Base-by-base conservation (phyloP, 2,797 vertebrate genomes). In the Acrossocheilus wenchowensis region DNA sequence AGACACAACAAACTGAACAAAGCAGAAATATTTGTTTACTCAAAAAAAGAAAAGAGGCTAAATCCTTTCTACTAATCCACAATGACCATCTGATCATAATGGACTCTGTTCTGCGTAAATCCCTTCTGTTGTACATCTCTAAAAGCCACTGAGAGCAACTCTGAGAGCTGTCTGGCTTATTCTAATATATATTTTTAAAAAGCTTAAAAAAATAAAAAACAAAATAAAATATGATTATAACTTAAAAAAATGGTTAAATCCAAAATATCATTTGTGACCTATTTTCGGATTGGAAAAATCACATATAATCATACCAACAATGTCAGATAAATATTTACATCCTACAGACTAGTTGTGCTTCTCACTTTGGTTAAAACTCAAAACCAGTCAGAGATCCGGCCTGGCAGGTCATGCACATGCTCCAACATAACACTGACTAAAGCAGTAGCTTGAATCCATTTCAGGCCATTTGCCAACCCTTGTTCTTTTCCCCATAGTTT, bases 1-100 rank as follows among this genome's bases (percentile, higher is more conserved):
- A 19, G 68, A 48, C 21, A 79, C 6, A 75, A 34, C 39, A 74
- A 69, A 69, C 36, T 54, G 62, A 78, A 69, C 36, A 79, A 85
- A 79, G 75, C 83, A 23, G 50, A 52, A 41, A 41, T 36, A 78
- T 78, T 85, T 85, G 75, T 71, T 85, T 57, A 60, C 52, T 12
- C 21, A 19, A 82, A 34, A 83, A 85, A 78, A 79, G 23, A 30
- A 64, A 43, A 85, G 5, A 73, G 39, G 30, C 30, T 85, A 72
- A 85, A 85, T 85, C 68, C 84, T 85, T 69, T 71, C 50, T 71
- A 26, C 75, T 85, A 85, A 85, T 85, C 77, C 66, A 72, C 4
- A 23, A 10, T n/a, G n/a, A 36, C 75, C 84, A 85, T 71, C 50
- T 85, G 84, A 85, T 78, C 75, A 57, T 52, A 78, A 85, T 54